Percentiles rank a stretch among this genome's conserved stretches.
Conservation (phyloP, 2,113 vertebrate genomes). For the Centropristis striata region DNA sequence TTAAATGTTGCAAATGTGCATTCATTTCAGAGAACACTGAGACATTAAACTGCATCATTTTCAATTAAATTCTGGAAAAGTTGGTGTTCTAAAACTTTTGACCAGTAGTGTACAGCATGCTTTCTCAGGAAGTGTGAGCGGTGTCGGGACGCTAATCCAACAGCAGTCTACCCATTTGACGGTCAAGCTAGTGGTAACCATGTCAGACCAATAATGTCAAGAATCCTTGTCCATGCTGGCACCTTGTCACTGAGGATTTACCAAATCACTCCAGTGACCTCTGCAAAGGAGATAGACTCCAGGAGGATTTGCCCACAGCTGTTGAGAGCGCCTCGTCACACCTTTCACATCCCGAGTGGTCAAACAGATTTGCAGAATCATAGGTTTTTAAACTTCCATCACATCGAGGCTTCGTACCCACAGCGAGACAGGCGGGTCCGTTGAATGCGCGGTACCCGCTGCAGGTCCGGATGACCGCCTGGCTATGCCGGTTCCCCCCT, state of each 20-base stretch:
- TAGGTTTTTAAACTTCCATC: not conserved
- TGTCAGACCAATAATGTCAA: not conserved
- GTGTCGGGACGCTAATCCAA: not conserved
- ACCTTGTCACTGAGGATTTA: not conserved
- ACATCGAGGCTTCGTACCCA: too few species aligned
- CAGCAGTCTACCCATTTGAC: not conserved
- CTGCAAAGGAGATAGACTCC: conserved; percentile 10
- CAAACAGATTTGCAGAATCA: conserved; percentile 8
- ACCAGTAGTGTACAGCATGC: not conserved
- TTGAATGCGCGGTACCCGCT: too few species aligned
- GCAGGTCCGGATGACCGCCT: too few species aligned
- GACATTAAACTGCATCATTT: too few species aligned
- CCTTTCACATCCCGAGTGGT: not conserved
- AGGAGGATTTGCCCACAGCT: not conserved
- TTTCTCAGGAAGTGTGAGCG: not conserved
- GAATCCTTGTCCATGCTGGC: not conserved
- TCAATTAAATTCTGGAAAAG: too few species aligned
- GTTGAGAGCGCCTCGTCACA: not conserved
- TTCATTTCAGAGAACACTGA: too few species aligned
- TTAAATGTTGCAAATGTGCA: too few species aligned
- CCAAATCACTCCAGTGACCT: conserved; percentile 16
- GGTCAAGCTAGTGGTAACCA: too few species aligned
- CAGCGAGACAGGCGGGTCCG: too few species aligned
- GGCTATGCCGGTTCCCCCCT: too few species aligned
- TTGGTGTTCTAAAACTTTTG: too few species aligned